Evolutionary conservation across 1,140 invertebrate species (phyloP).

Genomic region (Cylas formicarius): DNA sequence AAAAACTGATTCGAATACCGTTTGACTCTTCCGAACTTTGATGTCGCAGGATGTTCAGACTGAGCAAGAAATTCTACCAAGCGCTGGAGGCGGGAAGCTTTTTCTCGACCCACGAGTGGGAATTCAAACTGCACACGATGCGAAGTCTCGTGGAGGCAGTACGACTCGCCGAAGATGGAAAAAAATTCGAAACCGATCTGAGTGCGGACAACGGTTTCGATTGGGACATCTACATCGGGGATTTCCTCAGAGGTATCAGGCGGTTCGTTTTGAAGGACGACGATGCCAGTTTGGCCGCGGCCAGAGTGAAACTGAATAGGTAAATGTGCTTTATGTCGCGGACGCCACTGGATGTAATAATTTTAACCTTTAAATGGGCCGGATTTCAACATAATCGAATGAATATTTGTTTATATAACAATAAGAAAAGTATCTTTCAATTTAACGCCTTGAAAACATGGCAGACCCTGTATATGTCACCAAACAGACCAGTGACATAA

Average conservation of each 20-base stretch:
- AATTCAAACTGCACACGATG: slow-evolving; percentile 71
- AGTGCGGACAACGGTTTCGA: slow-evolving; percentile 43
- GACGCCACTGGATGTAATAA: no score
- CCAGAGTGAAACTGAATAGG: slow-evolving; percentile 60
- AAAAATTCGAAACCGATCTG: slow-evolving; percentile 55
- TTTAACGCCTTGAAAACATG: no score
- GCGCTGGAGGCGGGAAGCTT: slow-evolving; percentile 57
- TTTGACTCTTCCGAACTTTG: no score
- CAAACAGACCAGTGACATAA: no score
- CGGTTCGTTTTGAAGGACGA: slow-evolving; percentile 73
- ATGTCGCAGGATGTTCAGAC: slow-evolving; percentile 70
- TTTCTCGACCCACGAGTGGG: slow-evolving; percentile 83
- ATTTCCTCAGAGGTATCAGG: slow-evolving; percentile 72
- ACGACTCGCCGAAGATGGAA: slow-evolving; percentile 49
- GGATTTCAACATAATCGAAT: no score
- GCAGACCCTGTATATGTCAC: no score
- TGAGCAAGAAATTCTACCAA: slow-evolving; percentile 71
- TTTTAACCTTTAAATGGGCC: no score
- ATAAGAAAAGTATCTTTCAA: no score
- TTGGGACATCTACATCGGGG: slow-evolving; percentile 62
- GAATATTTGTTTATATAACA: no score
- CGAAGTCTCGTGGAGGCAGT: slow-evolving; percentile 56
- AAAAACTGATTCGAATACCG: no score
- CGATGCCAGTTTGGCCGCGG: slow-evolving; percentile 53
- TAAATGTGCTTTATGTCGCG: no score